Conservation (phyloP, 2,113 vertebrate species). For the Thryonomys swinderianus region DNA sequence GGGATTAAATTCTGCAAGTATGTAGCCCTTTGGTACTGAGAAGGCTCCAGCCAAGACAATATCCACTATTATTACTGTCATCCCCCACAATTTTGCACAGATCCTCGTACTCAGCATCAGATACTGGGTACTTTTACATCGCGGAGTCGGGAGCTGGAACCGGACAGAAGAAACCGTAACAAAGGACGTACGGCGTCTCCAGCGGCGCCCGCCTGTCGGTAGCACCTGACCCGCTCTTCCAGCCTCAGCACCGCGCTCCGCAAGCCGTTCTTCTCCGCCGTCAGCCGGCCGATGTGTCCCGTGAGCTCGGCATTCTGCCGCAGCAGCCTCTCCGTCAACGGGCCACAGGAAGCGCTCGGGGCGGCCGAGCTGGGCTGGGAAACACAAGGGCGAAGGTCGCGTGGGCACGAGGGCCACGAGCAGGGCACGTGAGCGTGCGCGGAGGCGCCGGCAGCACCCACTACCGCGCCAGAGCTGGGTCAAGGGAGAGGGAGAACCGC, state of each 20-base stretch:
- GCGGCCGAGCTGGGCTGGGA: slow-evolving; percentile 83
- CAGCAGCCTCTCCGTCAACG: slow-evolving; percentile 93
- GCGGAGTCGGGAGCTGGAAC: not conserved
- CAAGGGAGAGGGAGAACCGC: too few relatives aligned
- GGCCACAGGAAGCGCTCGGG: slow-evolving; percentile 85
- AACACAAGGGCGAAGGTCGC: slow-evolving; percentile 23
- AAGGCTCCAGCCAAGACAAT: not conserved
- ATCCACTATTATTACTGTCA: not conserved
- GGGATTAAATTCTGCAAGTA: not conserved
- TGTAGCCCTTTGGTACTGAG: not conserved
- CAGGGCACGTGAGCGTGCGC: not conserved
- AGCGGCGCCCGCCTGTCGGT: slow-evolving; percentile 84
- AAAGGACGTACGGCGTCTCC: slow-evolving; percentile 84
- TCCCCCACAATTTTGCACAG: not conserved
- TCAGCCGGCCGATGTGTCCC: slow-evolving; percentile 94
- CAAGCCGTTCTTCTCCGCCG: slow-evolving; percentile 97
- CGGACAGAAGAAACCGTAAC: not conserved
- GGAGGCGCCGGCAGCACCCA: not conserved
- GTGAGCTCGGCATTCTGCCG: slow-evolving; percentile 96
- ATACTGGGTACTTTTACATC: not conserved
- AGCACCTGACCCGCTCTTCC: slow-evolving; percentile 91
- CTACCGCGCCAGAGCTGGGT: too few relatives aligned
- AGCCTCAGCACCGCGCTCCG: slow-evolving; percentile 92
- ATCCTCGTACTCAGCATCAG: not conserved
- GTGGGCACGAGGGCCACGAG: not conserved